Base-by-base conservation (phyloP, 2,888 invertebrate genomes). In the Halictus ligatus region DNA sequence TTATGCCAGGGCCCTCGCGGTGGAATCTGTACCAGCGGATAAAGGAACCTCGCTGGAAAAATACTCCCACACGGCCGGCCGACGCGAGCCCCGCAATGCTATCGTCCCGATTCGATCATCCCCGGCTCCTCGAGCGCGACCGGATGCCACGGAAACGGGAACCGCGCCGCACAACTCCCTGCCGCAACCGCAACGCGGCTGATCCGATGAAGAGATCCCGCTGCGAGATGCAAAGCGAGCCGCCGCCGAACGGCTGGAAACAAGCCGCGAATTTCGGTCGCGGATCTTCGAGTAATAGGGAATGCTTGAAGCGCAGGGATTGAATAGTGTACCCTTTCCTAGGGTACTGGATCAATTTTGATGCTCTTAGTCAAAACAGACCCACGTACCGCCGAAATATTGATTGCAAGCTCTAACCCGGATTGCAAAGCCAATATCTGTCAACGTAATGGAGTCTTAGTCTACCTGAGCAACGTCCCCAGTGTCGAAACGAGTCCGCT, bases 161-260 rank as follows among this genome's bases (percentile, higher is more conserved):
- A 69, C 35, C n/a, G 40, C 40, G 21, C 35, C 67, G 67, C 29
- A 0, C 15, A 29, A 15, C 35, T 25, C 29, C 18, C 7, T 25
- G 67, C 29, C 29, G 29, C 29, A 13, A 13, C 64, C 79, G 72
- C 69, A 12, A 58, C n/a, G 25, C 25, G 64, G 76, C 83, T 80
- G 87, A 88, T 89, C 71, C 90, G 87, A 90, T 90, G 91, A 89
- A 90, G 90, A 89, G 90, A 90, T 90, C 90, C 84, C 76, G 78
- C 80, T 75, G 78, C 69, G 71, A 83, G 85, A 89, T 90, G 89
- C 90, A 85, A 90, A 90, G 89, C 77, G 54, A 72, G 35, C 54
- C 78, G n/a, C 78, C 80, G 83, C 12, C 43, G 73, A 50, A 40
- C 13, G 35, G 21, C 10, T 21, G 8, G 12, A n/a, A 25, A 21